phyloP scores from a whole-genome alignment of 2,888 invertebrate species.

The Diarsia brunnea region DNA sequence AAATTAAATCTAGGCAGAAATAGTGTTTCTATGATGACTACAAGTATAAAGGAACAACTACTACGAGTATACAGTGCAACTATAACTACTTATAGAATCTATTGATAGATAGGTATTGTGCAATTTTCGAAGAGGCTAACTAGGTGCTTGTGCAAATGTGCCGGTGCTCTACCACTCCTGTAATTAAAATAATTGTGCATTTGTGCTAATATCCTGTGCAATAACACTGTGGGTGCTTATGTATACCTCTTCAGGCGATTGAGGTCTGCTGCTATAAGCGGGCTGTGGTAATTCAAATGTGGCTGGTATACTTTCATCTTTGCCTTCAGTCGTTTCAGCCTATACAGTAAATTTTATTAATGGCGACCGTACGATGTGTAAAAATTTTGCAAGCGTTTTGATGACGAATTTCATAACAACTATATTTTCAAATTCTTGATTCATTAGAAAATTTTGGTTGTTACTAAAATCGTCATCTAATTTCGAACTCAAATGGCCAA shows the following conservation, averaged over 20 bases:
- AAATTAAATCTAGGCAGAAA: slow-evolving; percentile 27
- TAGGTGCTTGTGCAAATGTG: slow-evolving; percentile 76
- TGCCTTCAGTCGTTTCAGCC: slow-evolving; percentile 84
- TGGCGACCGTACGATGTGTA: slow-evolving; percentile 83
- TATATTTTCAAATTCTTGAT: slow-evolving; percentile 12
- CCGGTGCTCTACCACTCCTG: slow-evolving; percentile 69
- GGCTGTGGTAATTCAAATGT: slow-evolving; percentile 84
- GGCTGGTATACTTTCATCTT: slow-evolving; percentile 79
- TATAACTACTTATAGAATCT: slow-evolving; percentile 42
- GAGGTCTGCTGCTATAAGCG: slow-evolving; percentile 82
- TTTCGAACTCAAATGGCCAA: slow-evolving; percentile 50
- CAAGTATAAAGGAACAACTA: slow-evolving; percentile 51
- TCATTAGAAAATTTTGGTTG: slow-evolving; percentile 9
- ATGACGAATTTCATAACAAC: slow-evolving; percentile 54
- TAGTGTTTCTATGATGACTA: slow-evolving; percentile 35
- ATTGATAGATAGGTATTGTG: slow-evolving; percentile 43
- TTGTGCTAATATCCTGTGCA: slow-evolving; percentile 69
- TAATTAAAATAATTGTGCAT: slow-evolving; percentile 70
- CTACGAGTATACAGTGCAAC: slow-evolving; percentile 59
- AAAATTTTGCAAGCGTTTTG: slow-evolving; percentile 60
- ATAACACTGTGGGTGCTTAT: slow-evolving; percentile 71
- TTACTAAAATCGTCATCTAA: slow-evolving; percentile 52
- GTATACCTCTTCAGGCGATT: slow-evolving; percentile 85
- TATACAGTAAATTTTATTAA: slow-evolving; percentile 84
- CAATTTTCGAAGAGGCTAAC: slow-evolving; percentile 58